Conservation (phyloP, 2,113 vertebrate genomes). For the Clupea harengus region DNA sequence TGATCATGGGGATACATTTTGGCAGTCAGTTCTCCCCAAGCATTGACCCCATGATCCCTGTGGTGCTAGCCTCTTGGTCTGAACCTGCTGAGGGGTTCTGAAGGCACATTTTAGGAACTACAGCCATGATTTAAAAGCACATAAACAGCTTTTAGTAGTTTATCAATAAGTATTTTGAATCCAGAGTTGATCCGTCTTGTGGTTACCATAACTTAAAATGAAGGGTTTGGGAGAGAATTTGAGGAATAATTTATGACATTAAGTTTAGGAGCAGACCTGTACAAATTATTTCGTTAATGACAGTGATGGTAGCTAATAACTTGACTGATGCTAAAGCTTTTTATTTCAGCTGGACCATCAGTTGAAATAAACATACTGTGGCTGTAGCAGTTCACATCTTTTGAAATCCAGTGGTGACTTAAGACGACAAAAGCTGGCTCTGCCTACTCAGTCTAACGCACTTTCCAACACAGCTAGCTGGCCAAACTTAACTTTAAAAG, state of each 20-base stretch:
- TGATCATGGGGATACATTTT: neutral
- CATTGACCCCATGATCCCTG: neutral
- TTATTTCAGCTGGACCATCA: neutral
- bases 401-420: neutral
- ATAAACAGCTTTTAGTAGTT: neutral
- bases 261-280: neutral
- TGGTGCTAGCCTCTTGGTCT: neutral
- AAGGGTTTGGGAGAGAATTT: neutral
- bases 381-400: neutral
- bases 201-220: neutral
- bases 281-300: neutral
- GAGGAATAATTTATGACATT: neutral
- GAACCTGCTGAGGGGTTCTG: neutral
- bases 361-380: neutral
- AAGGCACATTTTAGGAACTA: neutral
- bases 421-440: neutral
- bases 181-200: neutral
- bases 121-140: neutral
- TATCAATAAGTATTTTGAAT: neutral
- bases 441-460: neutral
- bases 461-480: conserved; percentile 35
- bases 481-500: conserved; percentile 59
- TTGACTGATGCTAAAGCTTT: neutral
- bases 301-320: neutral
- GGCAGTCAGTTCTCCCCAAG: neutral